Conservation (phyloP, 2,797 vertebrate genomes). For the Enteromius radiatus region DNA sequence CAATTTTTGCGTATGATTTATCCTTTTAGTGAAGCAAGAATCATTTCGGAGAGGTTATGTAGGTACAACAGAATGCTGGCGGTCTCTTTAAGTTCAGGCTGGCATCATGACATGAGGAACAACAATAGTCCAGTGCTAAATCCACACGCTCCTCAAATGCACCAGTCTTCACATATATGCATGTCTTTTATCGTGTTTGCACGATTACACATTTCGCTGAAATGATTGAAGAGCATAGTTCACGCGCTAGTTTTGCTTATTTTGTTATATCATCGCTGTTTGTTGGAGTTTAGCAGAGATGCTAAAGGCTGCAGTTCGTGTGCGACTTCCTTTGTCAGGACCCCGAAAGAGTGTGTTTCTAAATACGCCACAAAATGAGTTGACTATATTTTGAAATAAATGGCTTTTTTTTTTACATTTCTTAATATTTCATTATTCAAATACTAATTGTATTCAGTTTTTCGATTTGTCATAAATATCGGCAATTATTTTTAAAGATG, state of each 20-base stretch:
- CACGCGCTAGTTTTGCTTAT: background rate
- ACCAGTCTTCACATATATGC: background rate
- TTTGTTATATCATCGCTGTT: constrained; percentile 32
- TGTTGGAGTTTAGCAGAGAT: constrained; percentile 38
- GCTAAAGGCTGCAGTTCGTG: constrained; percentile 22
- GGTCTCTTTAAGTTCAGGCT: constrained; percentile 35
- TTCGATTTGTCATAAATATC: background rate
- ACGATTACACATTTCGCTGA: background rate
- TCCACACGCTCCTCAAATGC: background rate
- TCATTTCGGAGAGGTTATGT: background rate
- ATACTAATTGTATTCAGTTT: background rate
- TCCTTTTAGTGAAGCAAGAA: background rate
- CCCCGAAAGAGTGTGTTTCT: constrained; percentile 39
- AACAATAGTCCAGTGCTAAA: constrained; percentile 31
- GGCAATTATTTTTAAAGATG: background rate
- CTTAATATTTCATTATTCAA: background rate
- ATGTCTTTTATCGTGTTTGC: background rate
- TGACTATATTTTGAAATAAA: background rate
- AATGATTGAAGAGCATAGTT: background rate
- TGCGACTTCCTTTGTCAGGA: constrained; percentile 58
- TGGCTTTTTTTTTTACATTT: too few species aligned
- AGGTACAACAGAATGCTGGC: background rate
- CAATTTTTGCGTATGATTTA: background rate
- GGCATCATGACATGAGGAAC: constrained; percentile 37
- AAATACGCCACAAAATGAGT: constrained; percentile 23